A percentile compares a stretch with the other conserved stretches of the same genome.
Evolutionary conservation across 2,888 invertebrate species (phyloP).

Genomic region (Dolichomitus sp.): DNA sequence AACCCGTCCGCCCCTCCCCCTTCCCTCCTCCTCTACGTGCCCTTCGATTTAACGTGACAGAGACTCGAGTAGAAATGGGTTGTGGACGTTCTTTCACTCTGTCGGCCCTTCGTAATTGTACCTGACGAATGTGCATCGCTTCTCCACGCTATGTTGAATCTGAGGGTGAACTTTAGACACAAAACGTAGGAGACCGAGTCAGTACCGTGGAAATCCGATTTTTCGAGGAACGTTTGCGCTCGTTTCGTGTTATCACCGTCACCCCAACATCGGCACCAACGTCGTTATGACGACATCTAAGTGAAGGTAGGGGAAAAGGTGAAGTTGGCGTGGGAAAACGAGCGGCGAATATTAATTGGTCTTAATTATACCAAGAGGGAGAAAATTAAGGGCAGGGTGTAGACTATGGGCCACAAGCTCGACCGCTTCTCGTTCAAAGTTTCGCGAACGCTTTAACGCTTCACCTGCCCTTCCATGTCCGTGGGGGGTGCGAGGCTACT

Average conservation of each 20-base stretch:
- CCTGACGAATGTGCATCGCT: constrained; percentile 69
- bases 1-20: neutral
- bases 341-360: constrained; percentile 83
- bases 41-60: constrained; percentile 65
- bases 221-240: constrained; percentile 70
- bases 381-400: constrained; percentile 14
- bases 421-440: constrained; percentile 59
- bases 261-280: constrained; percentile 16
- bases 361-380: constrained; percentile 79
- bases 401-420: constrained; percentile 41
- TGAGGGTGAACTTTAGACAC: constrained; percentile 7
- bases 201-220: constrained; percentile 69
- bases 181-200: constrained; percentile 13
- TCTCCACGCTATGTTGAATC: constrained; percentile 21
- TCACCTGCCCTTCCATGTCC: constrained; percentile 57
- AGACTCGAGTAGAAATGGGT: constrained; percentile 44
- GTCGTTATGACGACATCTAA: constrained; percentile 43
- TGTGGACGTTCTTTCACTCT: constrained; percentile 30
- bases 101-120: constrained; percentile 70
- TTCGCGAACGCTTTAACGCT: constrained; percentile 66
- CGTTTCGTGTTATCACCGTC: constrained; percentile 52
- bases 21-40: neutral
- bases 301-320: constrained; percentile 29
- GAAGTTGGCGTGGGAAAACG: constrained; percentile 70
- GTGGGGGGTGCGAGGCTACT: neutral